Conservation (phyloP, 2,113 vertebrate genomes). For the Oryctolagus cuniculus region DNA sequence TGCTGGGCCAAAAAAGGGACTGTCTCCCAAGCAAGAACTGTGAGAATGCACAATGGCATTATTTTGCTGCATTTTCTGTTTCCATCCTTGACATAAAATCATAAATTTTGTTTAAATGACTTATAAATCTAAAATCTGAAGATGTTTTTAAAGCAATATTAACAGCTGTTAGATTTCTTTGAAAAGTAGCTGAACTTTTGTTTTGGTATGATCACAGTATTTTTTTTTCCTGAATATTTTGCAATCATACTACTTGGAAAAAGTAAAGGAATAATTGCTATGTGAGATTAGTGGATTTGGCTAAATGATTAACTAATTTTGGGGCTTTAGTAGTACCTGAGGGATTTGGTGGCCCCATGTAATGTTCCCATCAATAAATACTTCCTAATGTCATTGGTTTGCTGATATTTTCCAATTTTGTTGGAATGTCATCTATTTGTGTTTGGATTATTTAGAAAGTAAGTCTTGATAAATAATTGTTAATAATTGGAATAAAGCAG, state of each 20-base stretch:
- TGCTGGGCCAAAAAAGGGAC: constrained; percentile 88
- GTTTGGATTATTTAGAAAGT: constrained; percentile 50
- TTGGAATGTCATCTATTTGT: constrained; percentile 11
- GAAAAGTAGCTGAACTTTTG: constrained; percentile 18
- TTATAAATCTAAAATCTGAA: constrained; percentile 53
- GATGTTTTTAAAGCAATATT: constrained; percentile 69
- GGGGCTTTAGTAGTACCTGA: constrained; percentile 36
- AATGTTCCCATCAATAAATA: constrained; percentile 45
- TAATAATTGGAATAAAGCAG: constrained; percentile 40
- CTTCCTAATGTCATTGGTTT: constrained; percentile 14
- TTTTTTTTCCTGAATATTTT: constrained; percentile 50
- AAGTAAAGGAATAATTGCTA: constrained; percentile 34
- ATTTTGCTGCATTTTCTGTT: constrained; percentile 70
- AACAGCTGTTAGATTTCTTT: constrained; percentile 80
- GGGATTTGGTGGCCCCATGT: neutral
- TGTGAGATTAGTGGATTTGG: constrained; percentile 38
- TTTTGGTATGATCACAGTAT: constrained; percentile 64
- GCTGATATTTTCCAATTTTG: constrained; percentile 21
- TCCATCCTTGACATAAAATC: constrained; percentile 64
- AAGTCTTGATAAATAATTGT: constrained; percentile 46
- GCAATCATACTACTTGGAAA: constrained; percentile 50
- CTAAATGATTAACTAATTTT: neutral
- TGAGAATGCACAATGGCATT: constrained; percentile 81
- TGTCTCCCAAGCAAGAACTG: constrained; percentile 80
- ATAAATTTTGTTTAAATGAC: constrained; percentile 57